Base-by-base conservation (phyloP, 2,888 invertebrate genomes). In the Theristus sp. region DNA sequence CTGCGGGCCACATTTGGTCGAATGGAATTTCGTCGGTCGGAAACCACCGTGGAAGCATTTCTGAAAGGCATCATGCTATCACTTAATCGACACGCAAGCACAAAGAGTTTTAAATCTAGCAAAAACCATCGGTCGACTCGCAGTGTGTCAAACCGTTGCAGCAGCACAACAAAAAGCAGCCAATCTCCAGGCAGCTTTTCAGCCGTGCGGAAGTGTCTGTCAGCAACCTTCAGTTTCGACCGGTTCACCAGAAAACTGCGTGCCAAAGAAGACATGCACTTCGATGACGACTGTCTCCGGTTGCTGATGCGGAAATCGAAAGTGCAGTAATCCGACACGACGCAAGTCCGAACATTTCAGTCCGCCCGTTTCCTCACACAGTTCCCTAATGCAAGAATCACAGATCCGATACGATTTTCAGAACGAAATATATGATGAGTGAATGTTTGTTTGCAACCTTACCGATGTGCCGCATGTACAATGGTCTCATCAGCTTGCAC, bases 21-120 rank as follows among this genome's bases (percentile, higher is more conserved):
- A 78, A 84, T 0, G 85, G 86, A 65, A 85, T 75, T n/a, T 79
- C 69, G 26, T 80, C 73, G 22, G 77, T 67, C 10, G 77, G 66
- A 67, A 80, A 85, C 85, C 85, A 85, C 70, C 81, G 77, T 0
- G 85, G 85, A 29, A 68, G 67, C 85, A 86, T 85, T 76, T 86
- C 86, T 79, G 74, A 64, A 73, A 26, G 29, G 24, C n/a, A n/a
- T n/a, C n/a, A n/a, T n/a, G n/a, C n/a, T n/a, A n/a, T n/a, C n/a
- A n/a, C n/a, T n/a, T n/a, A n/a, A n/a, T n/a, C n/a, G n/a, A n/a
- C n/a, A n/a, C n/a, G n/a, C n/a, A n/a, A n/a, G n/a, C n/a, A n/a
- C n/a, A n/a, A n/a, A 38, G 38, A 38, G 10, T 17, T 13, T 38
- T 13, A 38, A 38, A 38, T 6, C 38, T 38, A 17, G 17, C 38